These are phyloP conservation scores for Drosophila novamexicana DNA, from an alignment of 1,140 invertebrate genomes.

Conservation along the genomic window DNA sequence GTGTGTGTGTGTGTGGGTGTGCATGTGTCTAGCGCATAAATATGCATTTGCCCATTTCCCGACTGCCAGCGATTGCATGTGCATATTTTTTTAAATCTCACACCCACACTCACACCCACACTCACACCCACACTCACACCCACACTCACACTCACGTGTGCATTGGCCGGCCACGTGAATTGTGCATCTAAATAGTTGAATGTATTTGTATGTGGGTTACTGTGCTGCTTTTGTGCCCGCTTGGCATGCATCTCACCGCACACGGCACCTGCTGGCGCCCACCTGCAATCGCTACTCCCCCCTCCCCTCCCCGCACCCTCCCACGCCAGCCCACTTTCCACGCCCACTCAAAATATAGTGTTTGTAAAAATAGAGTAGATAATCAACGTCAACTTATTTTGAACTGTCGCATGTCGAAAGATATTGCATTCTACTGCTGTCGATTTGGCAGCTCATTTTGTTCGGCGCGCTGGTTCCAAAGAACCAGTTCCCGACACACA, in stretches of 20 bases:
- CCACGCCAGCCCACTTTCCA: slow-evolving; percentile 4
- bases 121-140: not conserved
- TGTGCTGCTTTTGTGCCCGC: slow-evolving; percentile 32
- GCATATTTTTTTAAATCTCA: slow-evolving; percentile 57
- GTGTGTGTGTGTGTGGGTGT: not conserved
- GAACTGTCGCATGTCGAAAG: slow-evolving; percentile 30
- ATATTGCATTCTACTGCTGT: slow-evolving; percentile 30
- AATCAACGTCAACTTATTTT: slow-evolving; percentile 23
- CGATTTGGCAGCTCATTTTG: slow-evolving; percentile 4
- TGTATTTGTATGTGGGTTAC: slow-evolving; percentile 41
- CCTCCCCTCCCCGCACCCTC: slow-evolving; percentile 6
- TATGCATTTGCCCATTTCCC: slow-evolving; percentile 68
- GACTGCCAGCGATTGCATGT: slow-evolving; percentile 55
- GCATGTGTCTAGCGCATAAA: slow-evolving; percentile 48
- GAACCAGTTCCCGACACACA: not conserved
- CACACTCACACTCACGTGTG: slow-evolving; percentile 21
- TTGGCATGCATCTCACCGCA: slow-evolving; percentile 23
- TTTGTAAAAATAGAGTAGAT: slow-evolving; percentile 13
- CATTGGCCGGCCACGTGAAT: slow-evolving; percentile 62
- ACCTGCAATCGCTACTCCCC: not conserved
- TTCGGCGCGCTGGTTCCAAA: not conserved
- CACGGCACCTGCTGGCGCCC: not conserved
- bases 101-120: not conserved
- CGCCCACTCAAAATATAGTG: not conserved
- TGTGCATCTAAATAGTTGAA: slow-evolving; percentile 21